phyloP scores from a whole-genome alignment of 2,888 invertebrate species.

The Eugnorisma glareosa region DNA sequence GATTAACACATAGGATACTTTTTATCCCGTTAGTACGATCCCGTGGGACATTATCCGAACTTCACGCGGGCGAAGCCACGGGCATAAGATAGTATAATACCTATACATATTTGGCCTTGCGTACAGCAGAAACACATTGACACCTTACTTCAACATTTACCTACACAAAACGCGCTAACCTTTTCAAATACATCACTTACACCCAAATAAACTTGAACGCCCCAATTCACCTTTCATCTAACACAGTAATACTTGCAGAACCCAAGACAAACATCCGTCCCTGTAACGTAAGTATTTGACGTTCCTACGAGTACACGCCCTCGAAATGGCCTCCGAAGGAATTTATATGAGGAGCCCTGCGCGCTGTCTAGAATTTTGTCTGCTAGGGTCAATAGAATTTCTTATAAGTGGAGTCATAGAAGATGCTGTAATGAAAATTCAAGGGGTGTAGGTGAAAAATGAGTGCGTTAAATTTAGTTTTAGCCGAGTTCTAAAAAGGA shows the following conservation, averaged over 20 bases:
- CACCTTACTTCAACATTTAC: neutral
- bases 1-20: too few species aligned
- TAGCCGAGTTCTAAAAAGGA: too few species aligned
- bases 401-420: slow-evolving; percentile 44
- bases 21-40: too few species aligned
- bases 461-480: neutral
- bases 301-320: slow-evolving; percentile 57
- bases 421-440: slow-evolving; percentile 34
- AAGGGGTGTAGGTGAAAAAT: neutral
- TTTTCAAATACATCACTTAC: slow-evolving; percentile 4
- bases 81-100: too few species aligned
- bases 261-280: slow-evolving; percentile 41
- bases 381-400: slow-evolving; percentile 53
- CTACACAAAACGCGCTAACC: neutral
- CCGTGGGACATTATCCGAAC: too few species aligned
- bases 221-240: slow-evolving; percentile 9
- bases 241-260: slow-evolving; percentile 30
- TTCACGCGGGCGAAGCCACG: too few species aligned
- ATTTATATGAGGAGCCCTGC: slow-evolving; percentile 64
- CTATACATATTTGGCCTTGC: neutral
- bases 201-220: slow-evolving; percentile 10
- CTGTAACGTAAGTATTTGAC: slow-evolving; percentile 19
- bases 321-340: slow-evolving; percentile 53
- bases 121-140: neutral
- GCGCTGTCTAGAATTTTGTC: slow-evolving; percentile 47